These are phyloP conservation scores for Oxyruncus cristatus DNA, from an alignment of 2,113 vertebrate genomes.

Conservation along the genomic window DNA sequence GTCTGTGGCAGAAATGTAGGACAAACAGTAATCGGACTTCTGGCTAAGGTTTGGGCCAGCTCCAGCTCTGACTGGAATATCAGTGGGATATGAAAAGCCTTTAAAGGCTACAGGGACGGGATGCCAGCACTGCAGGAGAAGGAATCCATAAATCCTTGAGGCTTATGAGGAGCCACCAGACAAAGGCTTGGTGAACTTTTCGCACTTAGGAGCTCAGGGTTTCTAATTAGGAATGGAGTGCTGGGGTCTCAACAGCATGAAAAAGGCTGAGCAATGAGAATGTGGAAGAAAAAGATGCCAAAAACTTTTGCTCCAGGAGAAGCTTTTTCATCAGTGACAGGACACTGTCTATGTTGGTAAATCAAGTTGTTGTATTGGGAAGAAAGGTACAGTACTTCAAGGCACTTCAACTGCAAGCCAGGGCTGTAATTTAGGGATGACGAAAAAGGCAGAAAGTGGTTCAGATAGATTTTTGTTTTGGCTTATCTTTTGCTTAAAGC, in stretches of 20 bases:
- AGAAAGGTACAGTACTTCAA: not conserved
- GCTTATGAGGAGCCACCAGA: not conserved
- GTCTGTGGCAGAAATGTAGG: not conserved
- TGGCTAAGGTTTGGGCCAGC: not conserved
- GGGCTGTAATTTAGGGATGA: not conserved
- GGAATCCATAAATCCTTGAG: conserved; percentile 36
- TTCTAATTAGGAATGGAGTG: not conserved
- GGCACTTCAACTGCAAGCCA: not conserved
- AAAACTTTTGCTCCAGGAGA: not conserved
- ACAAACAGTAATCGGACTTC: not conserved
- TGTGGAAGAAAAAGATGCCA: not conserved
- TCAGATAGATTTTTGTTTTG: not conserved
- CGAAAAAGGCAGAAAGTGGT: not conserved
- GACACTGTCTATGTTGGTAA: not conserved
- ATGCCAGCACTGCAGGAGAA: not conserved
- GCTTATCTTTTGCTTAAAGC: not conserved
- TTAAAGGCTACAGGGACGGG: not conserved
- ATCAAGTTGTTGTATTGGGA: not conserved
- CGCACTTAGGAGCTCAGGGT: not conserved
- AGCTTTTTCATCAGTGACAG: not conserved
- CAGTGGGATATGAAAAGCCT: not conserved
- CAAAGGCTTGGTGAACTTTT: not conserved
- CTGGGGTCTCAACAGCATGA: rapidly evolving
- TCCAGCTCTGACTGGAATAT: not conserved
- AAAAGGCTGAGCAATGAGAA: not conserved